phyloP scores from a whole-genome alignment of 2,113 vertebrate species.

The Panurus biarmicus region DNA sequence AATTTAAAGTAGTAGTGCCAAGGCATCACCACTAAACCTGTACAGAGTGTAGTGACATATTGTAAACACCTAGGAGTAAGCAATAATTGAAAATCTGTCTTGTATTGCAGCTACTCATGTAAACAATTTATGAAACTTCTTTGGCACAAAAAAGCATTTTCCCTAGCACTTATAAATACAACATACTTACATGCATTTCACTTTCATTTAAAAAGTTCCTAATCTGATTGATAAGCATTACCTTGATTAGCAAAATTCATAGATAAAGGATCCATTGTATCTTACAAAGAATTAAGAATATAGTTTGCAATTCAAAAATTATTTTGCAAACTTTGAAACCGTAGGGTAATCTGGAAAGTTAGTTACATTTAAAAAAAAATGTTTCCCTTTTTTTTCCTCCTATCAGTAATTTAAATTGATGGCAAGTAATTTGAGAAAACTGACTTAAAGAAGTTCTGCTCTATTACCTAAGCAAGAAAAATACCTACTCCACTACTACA shows the following conservation, averaged over 20 bases:
- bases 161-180: constrained; percentile 50
- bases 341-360: constrained; percentile 5
- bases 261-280: constrained; percentile 29
- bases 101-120: constrained; percentile 57
- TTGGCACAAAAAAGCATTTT: constrained; percentile 75
- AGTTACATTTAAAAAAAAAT: background rate
- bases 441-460: background rate
- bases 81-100: constrained; percentile 33
- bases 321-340: constrained; percentile 27
- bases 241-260: constrained; percentile 48
- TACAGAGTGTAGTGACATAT: background rate
- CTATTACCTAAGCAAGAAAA: background rate
- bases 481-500: constrained; percentile 25
- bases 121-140: constrained; percentile 74
- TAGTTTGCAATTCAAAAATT: constrained; percentile 44
- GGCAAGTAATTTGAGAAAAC: constrained; percentile 1
- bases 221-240: constrained; percentile 10
- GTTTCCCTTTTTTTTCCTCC: background rate
- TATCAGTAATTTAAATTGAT: background rate
- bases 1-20: background rate
- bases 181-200: constrained; percentile 33
- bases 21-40: background rate
- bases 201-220: constrained; percentile 39
- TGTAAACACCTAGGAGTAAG: constrained; percentile 54
- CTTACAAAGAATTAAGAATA: constrained; percentile 58